phyloP scores from a whole-genome alignment of 2,113 vertebrate genomes.

The Oncorhynchus nerka region DNA sequence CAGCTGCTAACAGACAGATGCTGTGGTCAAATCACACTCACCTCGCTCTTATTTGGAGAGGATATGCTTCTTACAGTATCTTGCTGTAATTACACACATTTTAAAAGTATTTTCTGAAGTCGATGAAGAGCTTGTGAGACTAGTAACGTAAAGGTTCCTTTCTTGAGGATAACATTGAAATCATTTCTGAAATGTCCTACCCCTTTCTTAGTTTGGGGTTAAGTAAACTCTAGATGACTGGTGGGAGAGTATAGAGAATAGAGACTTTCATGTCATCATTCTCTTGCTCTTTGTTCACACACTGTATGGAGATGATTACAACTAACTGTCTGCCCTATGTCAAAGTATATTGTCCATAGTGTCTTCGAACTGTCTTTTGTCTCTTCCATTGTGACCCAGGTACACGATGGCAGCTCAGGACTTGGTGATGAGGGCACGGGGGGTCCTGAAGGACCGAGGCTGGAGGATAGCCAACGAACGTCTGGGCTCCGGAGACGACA shows the following conservation, averaged over 20 bases:
- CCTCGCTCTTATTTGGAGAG: conserved; percentile 24
- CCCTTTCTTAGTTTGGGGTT: too few species aligned
- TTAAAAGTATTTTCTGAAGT: conserved; percentile 39
- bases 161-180: neutral
- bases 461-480: conserved; percentile 95
- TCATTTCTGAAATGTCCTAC: too few species aligned
- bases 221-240: too few species aligned
- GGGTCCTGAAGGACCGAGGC: conserved; percentile 91
- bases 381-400: conserved; percentile 63
- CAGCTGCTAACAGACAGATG: conserved; percentile 1
- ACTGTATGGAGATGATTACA: too few species aligned
- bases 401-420: conserved; percentile 96
- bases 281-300: too few species aligned
- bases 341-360: neutral
- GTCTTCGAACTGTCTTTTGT: neutral
- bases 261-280: too few species aligned
- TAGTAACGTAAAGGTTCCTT: neutral
- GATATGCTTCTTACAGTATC: conserved; percentile 11
- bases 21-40: conserved; percentile 28
- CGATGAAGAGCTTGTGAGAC: neutral
- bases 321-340: neutral
- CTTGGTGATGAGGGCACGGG: conserved; percentile 92
- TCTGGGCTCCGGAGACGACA: conserved; percentile 95
- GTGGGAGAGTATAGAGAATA: too few species aligned
- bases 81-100: conserved; percentile 42